Percentiles rank a stretch among this genome's conserved stretches.
These are phyloP conservation scores for Mimas tiliae DNA, from an alignment of 2,888 invertebrate genomes.

Conservation along the genomic window DNA sequence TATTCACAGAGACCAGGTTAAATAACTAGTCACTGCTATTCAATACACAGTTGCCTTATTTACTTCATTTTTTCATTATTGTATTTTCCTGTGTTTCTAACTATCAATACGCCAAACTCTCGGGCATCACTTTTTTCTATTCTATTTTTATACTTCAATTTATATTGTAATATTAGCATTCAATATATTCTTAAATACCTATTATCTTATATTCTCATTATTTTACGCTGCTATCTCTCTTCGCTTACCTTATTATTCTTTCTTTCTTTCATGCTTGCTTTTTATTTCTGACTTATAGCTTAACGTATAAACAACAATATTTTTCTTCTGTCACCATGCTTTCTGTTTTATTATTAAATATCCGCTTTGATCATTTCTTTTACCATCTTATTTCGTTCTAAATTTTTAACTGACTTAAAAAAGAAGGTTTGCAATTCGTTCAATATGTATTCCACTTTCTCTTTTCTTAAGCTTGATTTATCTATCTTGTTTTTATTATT, in stretches of 20 bases:
- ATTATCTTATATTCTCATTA: not conserved
- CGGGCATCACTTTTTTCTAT: not conserved
- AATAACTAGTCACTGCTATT: not conserved
- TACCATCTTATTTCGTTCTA: slow-evolving; percentile 20
- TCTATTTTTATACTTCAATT: no score
- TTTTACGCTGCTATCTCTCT: no score
- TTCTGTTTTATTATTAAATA: slow-evolving; percentile 22
- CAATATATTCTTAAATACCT: not conserved
- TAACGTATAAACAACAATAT: not conserved
- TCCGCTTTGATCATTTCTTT: slow-evolving; percentile 25
- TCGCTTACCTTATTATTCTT: not conserved
- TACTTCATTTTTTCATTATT: not conserved
- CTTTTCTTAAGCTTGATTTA: slow-evolving; percentile 10
- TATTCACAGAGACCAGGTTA: no score
- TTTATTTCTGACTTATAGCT: not conserved
- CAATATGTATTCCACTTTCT: slow-evolving; percentile 25
- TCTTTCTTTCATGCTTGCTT: not conserved
- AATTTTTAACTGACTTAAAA: no score
- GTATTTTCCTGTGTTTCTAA: not conserved
- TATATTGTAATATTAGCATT: no score
- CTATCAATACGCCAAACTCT: not conserved
- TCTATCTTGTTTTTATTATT: slow-evolving; percentile 25
- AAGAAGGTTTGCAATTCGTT: no score
- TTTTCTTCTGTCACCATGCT: not conserved
- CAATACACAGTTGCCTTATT: not conserved